Percentiles rank a stretch among this genome's conserved stretches.
These are phyloP conservation scores for Tethea ocularis DNA, from an alignment of 2,888 invertebrate genomes.

Conservation along the genomic window DNA sequence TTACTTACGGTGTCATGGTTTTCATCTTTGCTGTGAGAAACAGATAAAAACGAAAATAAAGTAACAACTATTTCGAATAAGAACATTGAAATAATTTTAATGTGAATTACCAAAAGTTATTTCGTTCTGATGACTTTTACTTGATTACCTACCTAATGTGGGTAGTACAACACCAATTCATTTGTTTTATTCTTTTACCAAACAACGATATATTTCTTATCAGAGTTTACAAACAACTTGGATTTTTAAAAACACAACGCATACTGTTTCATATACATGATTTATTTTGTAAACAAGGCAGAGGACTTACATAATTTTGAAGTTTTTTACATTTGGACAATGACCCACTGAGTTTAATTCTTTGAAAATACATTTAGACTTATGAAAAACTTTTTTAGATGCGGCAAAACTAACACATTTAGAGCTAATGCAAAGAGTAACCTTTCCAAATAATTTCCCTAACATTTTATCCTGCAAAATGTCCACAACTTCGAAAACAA, in stretches of 20 bases:
- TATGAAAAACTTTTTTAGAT: conserved; percentile 64
- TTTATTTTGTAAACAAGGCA: conserved; percentile 20
- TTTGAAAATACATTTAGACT: conserved; percentile 64
- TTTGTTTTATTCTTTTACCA: not conserved
- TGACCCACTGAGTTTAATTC: conserved; percentile 60
- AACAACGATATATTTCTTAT: conserved; percentile 27
- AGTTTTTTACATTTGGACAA: conserved; percentile 59
- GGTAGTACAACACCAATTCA: not conserved
- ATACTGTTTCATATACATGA: conserved; percentile 44
- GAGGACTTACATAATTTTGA: conserved; percentile 50
- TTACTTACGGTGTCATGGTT: not conserved
- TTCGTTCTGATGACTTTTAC: not conserved
- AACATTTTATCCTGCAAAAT: conserved; percentile 70
- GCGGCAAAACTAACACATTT: conserved; percentile 69
- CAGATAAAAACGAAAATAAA: not conserved
- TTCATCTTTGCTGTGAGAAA: not conserved
- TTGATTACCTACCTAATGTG: not conserved
- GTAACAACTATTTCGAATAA: not conserved
- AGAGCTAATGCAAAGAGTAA: conserved; percentile 65
- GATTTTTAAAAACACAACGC: conserved; percentile 36
- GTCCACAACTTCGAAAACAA: conserved; percentile 71
- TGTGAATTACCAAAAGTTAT: not conserved
- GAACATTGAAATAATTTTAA: not conserved
- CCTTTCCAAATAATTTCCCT: conserved; percentile 71
- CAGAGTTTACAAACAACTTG: conserved; percentile 23